A percentile compares a stretch with the other conserved stretches of the same genome.
Evolutionary conservation across 2,888 invertebrate species (phyloP).

Genomic region (Metalampra italica): DNA sequence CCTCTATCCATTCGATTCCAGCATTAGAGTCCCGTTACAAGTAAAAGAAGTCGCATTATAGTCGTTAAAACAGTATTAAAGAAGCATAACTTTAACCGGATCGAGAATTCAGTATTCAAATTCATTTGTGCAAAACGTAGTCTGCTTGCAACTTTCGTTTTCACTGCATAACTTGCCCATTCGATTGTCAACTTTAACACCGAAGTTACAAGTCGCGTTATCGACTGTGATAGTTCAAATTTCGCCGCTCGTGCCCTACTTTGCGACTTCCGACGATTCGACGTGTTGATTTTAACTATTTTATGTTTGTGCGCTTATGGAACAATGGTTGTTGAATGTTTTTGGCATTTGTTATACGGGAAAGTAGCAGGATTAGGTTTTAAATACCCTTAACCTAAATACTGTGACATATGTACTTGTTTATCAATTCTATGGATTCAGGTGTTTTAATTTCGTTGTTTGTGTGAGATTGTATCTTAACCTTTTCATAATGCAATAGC

Average conservation of each 20-base stretch:
- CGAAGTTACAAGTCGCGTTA: constrained; percentile 23
- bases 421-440: too few relatives aligned
- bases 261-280: constrained; percentile 57
- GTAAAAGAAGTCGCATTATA: background rate
- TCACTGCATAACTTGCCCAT: constrained; percentile 34
- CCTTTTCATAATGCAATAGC: too few relatives aligned
- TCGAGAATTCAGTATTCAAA: constrained; percentile 54
- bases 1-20: background rate
- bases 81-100: constrained; percentile 1
- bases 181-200: constrained; percentile 32
- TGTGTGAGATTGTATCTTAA: too few relatives aligned
- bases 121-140: constrained; percentile 69
- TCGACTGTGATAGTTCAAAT: constrained; percentile 37
- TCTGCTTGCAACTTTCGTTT: constrained; percentile 66
- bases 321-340: constrained; percentile 38
- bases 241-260: constrained; percentile 68
- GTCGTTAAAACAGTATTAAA: background rate
- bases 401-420: background rate
- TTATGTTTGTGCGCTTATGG: constrained; percentile 7
- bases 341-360: background rate
- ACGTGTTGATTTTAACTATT: constrained; percentile 23
- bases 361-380: constrained; percentile 1
- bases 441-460: too few relatives aligned
- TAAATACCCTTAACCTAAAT: background rate
- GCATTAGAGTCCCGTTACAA: background rate